phyloP scores from a whole-genome alignment of 1,140 invertebrate genomes.

The Tribolium castaneum region DNA sequence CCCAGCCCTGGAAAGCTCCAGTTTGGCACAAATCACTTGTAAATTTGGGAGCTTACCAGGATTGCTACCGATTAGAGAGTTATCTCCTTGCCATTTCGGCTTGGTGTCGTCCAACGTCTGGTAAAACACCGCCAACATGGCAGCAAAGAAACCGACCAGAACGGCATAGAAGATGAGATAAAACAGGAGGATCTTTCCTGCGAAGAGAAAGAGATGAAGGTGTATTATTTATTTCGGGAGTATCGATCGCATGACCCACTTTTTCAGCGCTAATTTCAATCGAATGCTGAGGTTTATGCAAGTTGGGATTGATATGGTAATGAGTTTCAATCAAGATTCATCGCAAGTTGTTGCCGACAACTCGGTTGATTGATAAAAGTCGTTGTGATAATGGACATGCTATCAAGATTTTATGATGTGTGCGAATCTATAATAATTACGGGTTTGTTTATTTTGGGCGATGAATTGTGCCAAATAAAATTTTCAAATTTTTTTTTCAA shows the following conservation, averaged over 20 bases:
- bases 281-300: not conserved
- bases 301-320: not conserved
- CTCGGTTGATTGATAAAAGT: no score
- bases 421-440: no score
- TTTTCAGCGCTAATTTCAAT: not conserved
- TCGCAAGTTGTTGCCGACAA: not conserved
- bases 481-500: no score
- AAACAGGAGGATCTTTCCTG: constrained; percentile 93
- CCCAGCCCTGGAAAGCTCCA: constrained; percentile 78
- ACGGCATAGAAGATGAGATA: constrained; percentile 93
- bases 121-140: constrained; percentile 92
- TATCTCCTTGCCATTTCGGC: constrained; percentile 87
- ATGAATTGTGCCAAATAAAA: no score
- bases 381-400: no score
- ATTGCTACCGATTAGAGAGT: constrained; percentile 90
- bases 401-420: no score
- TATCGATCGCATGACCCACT: not conserved
- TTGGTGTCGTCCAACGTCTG: constrained; percentile 87
- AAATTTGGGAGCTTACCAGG: constrained; percentile 77
- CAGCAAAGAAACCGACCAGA: constrained; percentile 90
- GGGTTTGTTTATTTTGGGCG: no score
- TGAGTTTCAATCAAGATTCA: not conserved
- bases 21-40: no score
- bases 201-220: constrained; percentile 64
- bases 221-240: not conserved